Evolutionary conservation across 2,797 vertebrate genomes (phyloP), one percentile per base, ranked within the genome.

Genomic region (Enteromius unitaeniatus): DNA sequence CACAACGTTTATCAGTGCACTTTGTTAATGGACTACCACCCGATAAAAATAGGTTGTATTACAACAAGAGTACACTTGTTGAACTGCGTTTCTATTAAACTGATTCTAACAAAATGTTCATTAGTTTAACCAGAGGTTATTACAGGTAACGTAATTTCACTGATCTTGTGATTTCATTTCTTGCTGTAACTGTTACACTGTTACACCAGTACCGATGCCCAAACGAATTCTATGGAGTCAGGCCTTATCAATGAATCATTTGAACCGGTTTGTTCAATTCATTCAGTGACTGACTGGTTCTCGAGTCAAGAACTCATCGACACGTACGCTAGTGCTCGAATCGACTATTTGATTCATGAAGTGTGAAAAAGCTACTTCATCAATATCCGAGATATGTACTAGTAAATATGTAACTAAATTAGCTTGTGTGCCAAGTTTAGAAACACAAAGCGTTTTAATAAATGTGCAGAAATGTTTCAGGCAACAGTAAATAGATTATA

Each of bases 181-280:
- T 10, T 60, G 17, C 5, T 19, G 55, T 49, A n/a, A n/a, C n/a
- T n/a, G n/a, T n/a, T n/a, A 28, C 19, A 23, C 55, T 6, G 80
- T 74, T 74, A 40, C 42, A 37, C 58, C 49, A 6, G 11, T 34
- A 23, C 67, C 4, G 45, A 49, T 72, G 8, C 23, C 8, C 1
- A 28, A 78, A 65, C 26, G 17, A 78, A 65, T 78, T 60, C 34
- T 26, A 42, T 10, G 10, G 77, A 78, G 11, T 21, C 60, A 45
- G 26, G 47, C 65, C 60, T 67, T 10, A 49, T 34, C 3, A 67
- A 34, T 51, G 60, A 65, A 51, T 37, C 60, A 45, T 65, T 78
- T 34, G 6, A 64, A 23, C 53, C 6, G 14, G 69, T 72, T 72
- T 28, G 23, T 42, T 47, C 42, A 70, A 14, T 68, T 42, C 21